Evolutionary conservation across 2,888 invertebrate species (phyloP), one percentile per base, ranked within the genome.

Genomic region (Pelosia muscerda): DNA sequence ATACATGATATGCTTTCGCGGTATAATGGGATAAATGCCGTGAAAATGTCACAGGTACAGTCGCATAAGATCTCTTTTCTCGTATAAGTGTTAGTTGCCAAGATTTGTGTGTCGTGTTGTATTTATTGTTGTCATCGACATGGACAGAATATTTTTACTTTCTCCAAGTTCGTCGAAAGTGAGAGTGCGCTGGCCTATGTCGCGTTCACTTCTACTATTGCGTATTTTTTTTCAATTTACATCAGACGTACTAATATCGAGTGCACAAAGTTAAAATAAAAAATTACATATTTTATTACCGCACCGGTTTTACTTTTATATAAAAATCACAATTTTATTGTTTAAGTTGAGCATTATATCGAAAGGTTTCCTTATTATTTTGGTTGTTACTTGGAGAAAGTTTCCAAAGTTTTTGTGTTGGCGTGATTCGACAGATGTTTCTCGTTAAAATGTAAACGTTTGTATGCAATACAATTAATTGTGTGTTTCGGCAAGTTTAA

Each of bases 161-260:
- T 81, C 76, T 64, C 77, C 49, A n/a, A 61, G 65, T 34, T 25
- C 56, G 60, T 69, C 66, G 70, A 75, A 72, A 81, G 72, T 76
- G 72, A 72, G 63, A 73, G 71, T 56, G 25, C 15, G 42, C 26
- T 34, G 26, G 54, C 26, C 64, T 23, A 56, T 42, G 56, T 13
- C 22, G 49, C 22, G 54, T 23, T 61, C 66, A 11, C 61, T 19
- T 25, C 62, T 66, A 8, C 38, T 23, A 34, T 38, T 28, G 31
- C 22, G 25, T 2, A 15, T 49, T 61, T 54, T 56, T 19, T n/a
- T 28, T 23, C 28, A 10, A 66, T 56, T 53, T 28, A 65, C 25
- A 54, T 59, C 53, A 13, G 22, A 54, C 54, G 22, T 54, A 63
- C 62, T 53, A 49, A n/a, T 62, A 15, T 31, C 28, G 31, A 63